Percentiles rank a stretch among this genome's conserved stretches.
These are phyloP conservation scores for Crossaster papposus DNA, from an alignment of 53 echinoderm and acorn worm species.

Conservation along the genomic window DNA sequence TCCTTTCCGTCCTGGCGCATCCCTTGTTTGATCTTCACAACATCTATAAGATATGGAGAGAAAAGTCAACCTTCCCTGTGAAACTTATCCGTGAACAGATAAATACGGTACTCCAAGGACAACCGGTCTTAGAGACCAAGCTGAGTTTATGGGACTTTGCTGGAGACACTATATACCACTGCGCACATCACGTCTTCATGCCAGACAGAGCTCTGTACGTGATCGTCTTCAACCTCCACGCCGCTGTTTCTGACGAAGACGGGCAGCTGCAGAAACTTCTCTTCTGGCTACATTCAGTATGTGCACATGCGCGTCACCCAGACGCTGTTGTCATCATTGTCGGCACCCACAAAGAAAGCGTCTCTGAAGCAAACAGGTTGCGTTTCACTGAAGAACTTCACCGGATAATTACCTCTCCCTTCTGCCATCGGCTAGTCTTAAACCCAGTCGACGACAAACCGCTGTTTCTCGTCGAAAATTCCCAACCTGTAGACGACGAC, in stretches of 20 bases:
- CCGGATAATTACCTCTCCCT: neutral
- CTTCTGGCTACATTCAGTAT: conserved; percentile 60
- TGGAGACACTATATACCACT: conserved; percentile 49
- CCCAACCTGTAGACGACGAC: conserved; percentile 24
- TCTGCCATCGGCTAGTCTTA: conserved; percentile 31
- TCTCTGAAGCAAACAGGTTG: neutral
- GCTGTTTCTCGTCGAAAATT: conserved; percentile 51
- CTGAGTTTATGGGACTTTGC: conserved; percentile 68
- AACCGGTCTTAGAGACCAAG: conserved; percentile 49
- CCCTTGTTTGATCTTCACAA: conserved; percentile 36
- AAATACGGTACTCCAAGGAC: conserved; percentile 13
- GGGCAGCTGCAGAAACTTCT: conserved; percentile 36
- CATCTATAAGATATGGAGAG: conserved; percentile 14
- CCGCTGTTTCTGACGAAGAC: conserved; percentile 4
- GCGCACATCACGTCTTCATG: conserved; percentile 42
- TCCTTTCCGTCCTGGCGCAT: conserved; percentile 9
- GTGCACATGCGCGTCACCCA: conserved; percentile 44
- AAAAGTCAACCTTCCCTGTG: conserved; percentile 22
- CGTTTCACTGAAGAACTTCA: conserved; percentile 22
- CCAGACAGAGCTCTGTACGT: conserved; percentile 48
- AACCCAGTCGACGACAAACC: conserved; percentile 17
- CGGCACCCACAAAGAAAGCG: conserved; percentile 42
- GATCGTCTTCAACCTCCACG: conserved; percentile 55
- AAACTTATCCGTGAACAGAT: conserved; percentile 36
- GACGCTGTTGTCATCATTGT: conserved; percentile 22